Evolutionary conservation across 2,113 vertebrate species (phyloP).

Genomic region (Alouatta palliata): DNA sequence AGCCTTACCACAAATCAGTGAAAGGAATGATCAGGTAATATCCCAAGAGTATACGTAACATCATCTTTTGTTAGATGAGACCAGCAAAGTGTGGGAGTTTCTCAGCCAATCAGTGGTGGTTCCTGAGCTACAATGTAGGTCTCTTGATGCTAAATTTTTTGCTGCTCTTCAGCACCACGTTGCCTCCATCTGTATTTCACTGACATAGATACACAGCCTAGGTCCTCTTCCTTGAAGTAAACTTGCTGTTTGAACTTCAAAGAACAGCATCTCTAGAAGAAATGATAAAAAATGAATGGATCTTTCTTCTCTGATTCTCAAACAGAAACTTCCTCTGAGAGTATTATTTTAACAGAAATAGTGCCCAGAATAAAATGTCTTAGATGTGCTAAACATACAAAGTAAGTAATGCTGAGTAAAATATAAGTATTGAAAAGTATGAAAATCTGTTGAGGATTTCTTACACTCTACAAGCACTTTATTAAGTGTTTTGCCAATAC

Average conservation of each 20-base stretch:
- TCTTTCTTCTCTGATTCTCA: neutral
- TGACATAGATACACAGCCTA: no score
- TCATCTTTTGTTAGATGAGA: neutral
- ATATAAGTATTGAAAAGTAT: neutral
- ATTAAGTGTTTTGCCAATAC: neutral
- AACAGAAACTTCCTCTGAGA: neutral
- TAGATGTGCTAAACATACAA: neutral
- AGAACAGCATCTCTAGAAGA: neutral
- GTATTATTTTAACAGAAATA: neutral
- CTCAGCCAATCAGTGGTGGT: neutral
- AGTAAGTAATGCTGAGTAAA: neutral
- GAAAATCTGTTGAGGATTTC: neutral
- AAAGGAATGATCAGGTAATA: neutral
- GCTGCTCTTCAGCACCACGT: neutral
- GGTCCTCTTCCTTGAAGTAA: neutral
- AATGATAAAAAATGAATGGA: neutral
- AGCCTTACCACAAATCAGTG: neutral
- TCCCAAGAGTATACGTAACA: neutral
- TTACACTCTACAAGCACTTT: neutral
- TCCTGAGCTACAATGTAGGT: neutral
- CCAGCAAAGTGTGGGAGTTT: neutral
- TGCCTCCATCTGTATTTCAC: neutral
- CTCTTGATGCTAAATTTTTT: neutral
- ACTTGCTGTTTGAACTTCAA: neutral
- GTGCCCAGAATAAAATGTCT: neutral